Percentiles rank a stretch among this genome's conserved stretches.
phyloP scores from a whole-genome alignment of 1,140 invertebrate genomes.

The Nylanderia fulva region DNA sequence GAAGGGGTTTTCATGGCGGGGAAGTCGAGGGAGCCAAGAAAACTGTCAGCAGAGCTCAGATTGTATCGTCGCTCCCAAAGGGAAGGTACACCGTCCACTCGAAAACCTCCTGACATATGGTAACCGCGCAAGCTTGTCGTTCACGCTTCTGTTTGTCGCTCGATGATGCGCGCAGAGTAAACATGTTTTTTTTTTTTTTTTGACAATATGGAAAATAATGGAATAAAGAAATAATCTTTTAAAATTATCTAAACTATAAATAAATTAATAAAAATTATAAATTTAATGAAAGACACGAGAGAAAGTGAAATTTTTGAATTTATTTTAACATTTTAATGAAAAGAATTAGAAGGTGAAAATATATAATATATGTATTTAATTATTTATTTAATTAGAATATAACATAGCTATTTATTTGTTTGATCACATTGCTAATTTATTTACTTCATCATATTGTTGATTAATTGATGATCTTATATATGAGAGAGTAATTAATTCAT shows the following conservation, averaged over 20 bases:
- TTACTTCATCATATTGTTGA: not conserved
- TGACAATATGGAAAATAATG: not conserved
- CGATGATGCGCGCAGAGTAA: slow-evolving; percentile 5
- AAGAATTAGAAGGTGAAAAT: not conserved
- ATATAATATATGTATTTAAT: not conserved
- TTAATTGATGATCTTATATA: slow-evolving; percentile 18
- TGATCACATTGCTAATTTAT: not conserved
- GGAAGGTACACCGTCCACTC: slow-evolving; percentile 73
- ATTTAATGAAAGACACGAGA: not conserved
- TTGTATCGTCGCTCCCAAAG: slow-evolving; percentile 77
- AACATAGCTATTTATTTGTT: not conserved
- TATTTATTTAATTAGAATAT: not conserved
- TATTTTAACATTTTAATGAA: not conserved
- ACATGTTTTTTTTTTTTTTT: not conserved
- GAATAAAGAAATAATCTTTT: not conserved
- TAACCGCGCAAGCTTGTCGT: slow-evolving; percentile 64
- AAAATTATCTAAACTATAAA: not conserved
- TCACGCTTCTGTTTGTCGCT: slow-evolving; percentile 60
- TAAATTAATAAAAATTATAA: not conserved
- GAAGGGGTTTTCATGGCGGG: slow-evolving; percentile 43
- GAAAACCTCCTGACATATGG: slow-evolving; percentile 68
- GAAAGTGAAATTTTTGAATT: not conserved
- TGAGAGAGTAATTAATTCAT: slow-evolving; percentile 37
- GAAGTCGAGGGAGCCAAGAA: slow-evolving; percentile 52
- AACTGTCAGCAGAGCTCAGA: slow-evolving; percentile 77